These are phyloP conservation scores for Phyllostomus hastatus DNA, from an alignment of 2,113 vertebrate species.

Conservation along the genomic window DNA sequence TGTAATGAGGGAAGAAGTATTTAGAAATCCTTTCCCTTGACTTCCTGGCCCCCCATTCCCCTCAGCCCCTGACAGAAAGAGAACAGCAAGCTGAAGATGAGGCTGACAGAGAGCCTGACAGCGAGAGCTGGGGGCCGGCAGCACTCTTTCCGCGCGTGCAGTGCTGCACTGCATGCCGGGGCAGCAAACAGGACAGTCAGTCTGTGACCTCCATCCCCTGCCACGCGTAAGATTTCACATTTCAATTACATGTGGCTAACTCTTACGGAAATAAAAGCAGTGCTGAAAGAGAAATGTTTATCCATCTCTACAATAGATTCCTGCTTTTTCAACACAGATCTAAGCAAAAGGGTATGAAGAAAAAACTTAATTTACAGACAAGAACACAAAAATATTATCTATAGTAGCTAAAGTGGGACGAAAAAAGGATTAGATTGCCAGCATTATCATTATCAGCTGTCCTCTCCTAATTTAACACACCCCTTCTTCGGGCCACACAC, in stretches of 20 bases:
- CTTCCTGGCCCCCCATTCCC: background rate
- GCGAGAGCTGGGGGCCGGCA: background rate
- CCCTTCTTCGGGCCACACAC: background rate
- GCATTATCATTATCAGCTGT: background rate
- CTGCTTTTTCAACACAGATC: background rate
- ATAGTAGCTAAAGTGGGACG: background rate
- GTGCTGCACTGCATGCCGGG: background rate
- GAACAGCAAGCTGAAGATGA: background rate
- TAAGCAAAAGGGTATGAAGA: background rate
- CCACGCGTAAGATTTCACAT: background rate
- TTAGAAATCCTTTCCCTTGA: too few species aligned
- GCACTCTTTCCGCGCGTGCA: rapidly evolving
- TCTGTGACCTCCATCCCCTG: background rate
- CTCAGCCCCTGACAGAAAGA: background rate
- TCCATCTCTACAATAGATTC: background rate
- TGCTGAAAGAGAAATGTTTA: background rate
- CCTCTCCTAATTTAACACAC: background rate
- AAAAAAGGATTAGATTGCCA: background rate
- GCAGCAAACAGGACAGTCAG: background rate
- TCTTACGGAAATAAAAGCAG: background rate
- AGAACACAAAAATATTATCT: background rate
- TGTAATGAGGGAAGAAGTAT: background rate
- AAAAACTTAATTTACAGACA: background rate
- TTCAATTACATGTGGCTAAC: background rate
- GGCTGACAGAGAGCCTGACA: background rate